Conservation (phyloP, 2,113 vertebrate species). For the Heterocephalus glaber region DNA sequence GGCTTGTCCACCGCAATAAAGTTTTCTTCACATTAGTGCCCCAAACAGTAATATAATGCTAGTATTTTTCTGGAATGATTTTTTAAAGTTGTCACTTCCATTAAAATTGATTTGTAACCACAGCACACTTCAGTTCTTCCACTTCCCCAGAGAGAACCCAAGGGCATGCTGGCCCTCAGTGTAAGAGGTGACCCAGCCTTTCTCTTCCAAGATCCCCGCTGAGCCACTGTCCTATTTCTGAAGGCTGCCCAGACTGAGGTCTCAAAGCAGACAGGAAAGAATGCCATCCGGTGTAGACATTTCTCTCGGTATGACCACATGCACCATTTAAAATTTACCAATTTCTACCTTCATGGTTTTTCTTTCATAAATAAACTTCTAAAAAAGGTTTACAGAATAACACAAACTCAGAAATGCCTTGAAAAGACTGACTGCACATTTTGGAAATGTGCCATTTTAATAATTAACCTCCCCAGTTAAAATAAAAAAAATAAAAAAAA, state of each 20-base stretch:
- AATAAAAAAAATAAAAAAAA: background rate
- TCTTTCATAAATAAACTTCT: background rate
- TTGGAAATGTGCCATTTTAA: background rate
- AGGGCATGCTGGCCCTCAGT: background rate
- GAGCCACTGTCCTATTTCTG: background rate
- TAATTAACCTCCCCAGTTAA: background rate
- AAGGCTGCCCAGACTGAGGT: background rate
- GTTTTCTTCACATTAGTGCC: background rate
- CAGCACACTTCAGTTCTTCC: background rate
- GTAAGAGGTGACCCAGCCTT: background rate
- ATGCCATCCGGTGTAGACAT: background rate
- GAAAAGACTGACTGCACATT: background rate
- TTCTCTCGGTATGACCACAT: background rate
- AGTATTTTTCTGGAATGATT: conserved; percentile 33
- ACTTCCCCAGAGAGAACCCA: background rate
- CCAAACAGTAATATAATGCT: background rate
- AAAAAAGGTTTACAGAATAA: background rate
- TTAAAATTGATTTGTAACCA: background rate
- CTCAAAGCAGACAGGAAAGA: background rate
- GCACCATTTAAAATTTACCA: background rate
- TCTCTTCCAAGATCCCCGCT: background rate
- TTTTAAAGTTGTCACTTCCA: background rate
- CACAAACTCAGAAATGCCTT: background rate
- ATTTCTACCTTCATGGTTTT: conserved; percentile 30
- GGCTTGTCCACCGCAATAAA: background rate